A percentile compares a stretch with the other conserved stretches of the same genome.
phyloP scores from a whole-genome alignment of 35 echinoderm and acorn worm genomes.

The Chiridota heheva region DNA sequence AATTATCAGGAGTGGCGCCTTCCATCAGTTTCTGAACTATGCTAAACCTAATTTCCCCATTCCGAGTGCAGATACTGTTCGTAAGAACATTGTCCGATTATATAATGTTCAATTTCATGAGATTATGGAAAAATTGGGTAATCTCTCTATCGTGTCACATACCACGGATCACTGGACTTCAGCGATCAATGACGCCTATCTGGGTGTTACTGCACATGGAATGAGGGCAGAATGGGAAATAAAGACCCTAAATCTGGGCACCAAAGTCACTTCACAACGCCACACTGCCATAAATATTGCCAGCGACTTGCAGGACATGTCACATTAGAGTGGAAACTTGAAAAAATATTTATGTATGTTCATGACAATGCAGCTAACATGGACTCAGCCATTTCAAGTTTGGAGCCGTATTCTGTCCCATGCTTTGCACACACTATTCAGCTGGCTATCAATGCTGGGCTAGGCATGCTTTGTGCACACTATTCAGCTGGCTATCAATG shows the following conservation, averaged over 20 bases:
- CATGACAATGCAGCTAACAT: slow-evolving; percentile 20
- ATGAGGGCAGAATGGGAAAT: slow-evolving; percentile 9
- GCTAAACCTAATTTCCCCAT: neutral
- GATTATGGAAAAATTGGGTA: neutral
- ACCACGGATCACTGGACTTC: slow-evolving; percentile 39
- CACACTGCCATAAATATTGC: neutral
- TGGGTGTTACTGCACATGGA: neutral
- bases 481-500: no score
- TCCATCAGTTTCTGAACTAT: slow-evolving; percentile 8
- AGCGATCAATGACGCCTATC: neutral
- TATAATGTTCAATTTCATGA: no score
- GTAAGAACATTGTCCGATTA: neutral
- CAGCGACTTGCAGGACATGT: neutral
- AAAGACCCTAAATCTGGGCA: no score
- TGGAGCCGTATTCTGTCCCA: neutral
- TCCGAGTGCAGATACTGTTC: neutral
- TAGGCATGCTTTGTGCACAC: no score
- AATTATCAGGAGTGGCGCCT: neutral
- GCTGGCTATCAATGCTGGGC: neutral
- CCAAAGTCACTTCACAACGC: neutral
- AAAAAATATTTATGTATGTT: neutral
- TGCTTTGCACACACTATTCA: slow-evolving; percentile 5
- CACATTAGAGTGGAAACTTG: neutral
- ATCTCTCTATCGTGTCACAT: neutral
- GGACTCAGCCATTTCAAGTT: neutral